Base-by-base conservation (phyloP, 2,888 invertebrate species). In the Pollenia griseotomentosa region DNA sequence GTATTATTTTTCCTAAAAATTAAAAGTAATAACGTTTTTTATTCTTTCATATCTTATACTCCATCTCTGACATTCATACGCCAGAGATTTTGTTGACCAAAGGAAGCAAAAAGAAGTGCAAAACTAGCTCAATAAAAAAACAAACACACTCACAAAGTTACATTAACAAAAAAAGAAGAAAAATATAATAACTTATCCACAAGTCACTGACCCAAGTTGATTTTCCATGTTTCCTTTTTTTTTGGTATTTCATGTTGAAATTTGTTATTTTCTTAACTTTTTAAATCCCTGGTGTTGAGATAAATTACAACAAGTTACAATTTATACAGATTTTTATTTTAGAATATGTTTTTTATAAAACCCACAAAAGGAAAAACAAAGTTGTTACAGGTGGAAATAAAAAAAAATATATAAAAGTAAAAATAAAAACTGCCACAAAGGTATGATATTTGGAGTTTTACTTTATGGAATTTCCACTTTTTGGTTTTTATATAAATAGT, bases 271-370 rank as follows among this genome's bases (percentile, higher is more conserved):
- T 75, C 81, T 73, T 84, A 73, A 83, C 73, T 87, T 84, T 87
- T 57, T n/a, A 74, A 87, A 78, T 81, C 83, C 86, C 86, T 53
- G 46, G 86, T 77, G 86, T 77, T 77, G 66, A 86, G 86, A 86
- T 86, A 83, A 83, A 83, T 83, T 86, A 86, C 80, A 87, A 83
- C 59, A 73, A 83, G 75, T 77, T 65, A 80, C 79, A 80, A 66
- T 73, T 85, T 79, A 79, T 79, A 78, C 66, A 78, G 61, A 83
- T 81, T 83, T 83, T 59, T 61, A 65, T 75, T 83, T 75, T 61
- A 46, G 55, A 77, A 87, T 78, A 81, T 78, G 73, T 77, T 83
- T 79, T 16, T n/a, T 57, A 57, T 23, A 11, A n/a, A 59, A 59
- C 10, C 33, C 33, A 33, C 33, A 33, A 48, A 48, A 74, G 33